Evolutionary conservation across 2,888 invertebrate genomes (phyloP).

Genomic region (Alentia gelatinosa): DNA sequence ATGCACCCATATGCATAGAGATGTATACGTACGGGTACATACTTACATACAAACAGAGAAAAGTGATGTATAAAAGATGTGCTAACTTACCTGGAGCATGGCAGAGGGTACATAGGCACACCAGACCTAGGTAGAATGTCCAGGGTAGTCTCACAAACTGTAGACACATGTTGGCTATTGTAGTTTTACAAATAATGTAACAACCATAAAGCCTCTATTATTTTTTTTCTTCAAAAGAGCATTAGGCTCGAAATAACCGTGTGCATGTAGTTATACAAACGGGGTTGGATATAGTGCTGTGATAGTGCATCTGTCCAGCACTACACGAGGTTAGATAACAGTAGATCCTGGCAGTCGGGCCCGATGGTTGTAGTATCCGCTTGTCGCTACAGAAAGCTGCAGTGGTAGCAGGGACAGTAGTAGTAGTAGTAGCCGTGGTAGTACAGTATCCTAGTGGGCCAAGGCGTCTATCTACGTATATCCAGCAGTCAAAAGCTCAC

Average conservation of each 20-base stretch:
- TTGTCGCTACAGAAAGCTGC: background rate
- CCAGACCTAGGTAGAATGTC: conserved; percentile 41
- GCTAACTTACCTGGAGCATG: conserved; percentile 43
- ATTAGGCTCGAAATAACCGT: background rate
- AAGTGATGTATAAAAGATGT: too few relatives aligned
- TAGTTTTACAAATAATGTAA: background rate
- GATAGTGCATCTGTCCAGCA: background rate
- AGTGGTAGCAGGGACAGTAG: background rate
- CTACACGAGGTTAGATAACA: background rate
- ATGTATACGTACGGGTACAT: too few relatives aligned
- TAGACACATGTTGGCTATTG: conserved; percentile 33
- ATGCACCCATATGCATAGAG: too few relatives aligned
- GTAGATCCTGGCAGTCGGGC: background rate
- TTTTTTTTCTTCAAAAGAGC: background rate
- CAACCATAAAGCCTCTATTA: background rate
- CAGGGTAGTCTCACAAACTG: conserved; percentile 35
- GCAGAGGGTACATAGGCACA: conserved; percentile 37
- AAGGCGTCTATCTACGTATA: too few relatives aligned
- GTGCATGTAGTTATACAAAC: background rate
- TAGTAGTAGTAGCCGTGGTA: background rate
- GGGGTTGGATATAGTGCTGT: background rate
- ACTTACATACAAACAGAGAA: too few relatives aligned
- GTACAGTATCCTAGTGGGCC: background rate
- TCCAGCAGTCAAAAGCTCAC: too few relatives aligned
- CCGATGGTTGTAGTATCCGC: background rate